Conservation (phyloP, 1,140 invertebrate species). For the Trypoxylus dichotomus region DNA sequence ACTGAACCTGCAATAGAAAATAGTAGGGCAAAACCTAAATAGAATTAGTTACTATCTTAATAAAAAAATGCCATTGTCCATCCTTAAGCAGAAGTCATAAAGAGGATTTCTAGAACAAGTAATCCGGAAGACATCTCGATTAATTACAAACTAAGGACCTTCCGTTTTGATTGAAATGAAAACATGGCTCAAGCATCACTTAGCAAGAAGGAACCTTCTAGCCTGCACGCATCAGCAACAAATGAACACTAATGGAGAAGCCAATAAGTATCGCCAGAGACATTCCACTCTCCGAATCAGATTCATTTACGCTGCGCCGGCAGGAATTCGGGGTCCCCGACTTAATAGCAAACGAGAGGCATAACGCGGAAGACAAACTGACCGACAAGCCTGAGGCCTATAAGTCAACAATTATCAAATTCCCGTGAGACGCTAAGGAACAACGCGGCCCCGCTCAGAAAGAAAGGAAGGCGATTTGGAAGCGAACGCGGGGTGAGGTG, state of each 20-base stretch:
- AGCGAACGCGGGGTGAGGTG: not conserved
- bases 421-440: slow-evolving; percentile 40
- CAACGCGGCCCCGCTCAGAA: not conserved
- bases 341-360: not conserved
- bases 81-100: too few relatives aligned
- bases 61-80: too few relatives aligned
- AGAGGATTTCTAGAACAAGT: too few relatives aligned
- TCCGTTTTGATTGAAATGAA: too few relatives aligned
- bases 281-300: not conserved
- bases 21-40: too few relatives aligned
- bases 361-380: slow-evolving; percentile 35
- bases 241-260: not conserved
- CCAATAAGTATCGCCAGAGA: not conserved
- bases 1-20: too few relatives aligned
- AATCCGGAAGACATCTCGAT: too few relatives aligned
- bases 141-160: too few relatives aligned
- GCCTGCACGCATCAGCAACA: not conserved
- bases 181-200: not conserved
- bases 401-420: slow-evolving; percentile 52
- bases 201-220: not conserved
- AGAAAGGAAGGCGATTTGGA: slow-evolving; percentile 1
- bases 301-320: not conserved
- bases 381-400: slow-evolving; percentile 41
- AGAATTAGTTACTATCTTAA: too few relatives aligned
- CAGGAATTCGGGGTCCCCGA: not conserved